Percentiles rank a stretch among this genome's conserved stretches.
Evolutionary conservation across 2,113 vertebrate genomes (phyloP).

Genomic region (Zosterops japonicus): DNA sequence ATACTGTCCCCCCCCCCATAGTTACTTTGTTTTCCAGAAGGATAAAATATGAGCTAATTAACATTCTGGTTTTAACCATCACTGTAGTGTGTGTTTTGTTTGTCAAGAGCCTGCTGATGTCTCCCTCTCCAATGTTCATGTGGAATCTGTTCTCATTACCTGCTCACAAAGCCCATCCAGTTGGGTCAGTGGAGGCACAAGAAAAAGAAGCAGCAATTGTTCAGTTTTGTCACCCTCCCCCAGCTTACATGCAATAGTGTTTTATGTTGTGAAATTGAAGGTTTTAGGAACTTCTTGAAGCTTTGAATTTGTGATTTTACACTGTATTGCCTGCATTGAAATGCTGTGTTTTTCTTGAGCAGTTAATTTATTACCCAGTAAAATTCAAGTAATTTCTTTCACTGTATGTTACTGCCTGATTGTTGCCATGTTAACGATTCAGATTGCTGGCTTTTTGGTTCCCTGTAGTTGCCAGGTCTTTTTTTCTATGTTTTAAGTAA

Average conservation of each 20-base stretch:
- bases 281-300: neutral
- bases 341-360: neutral
- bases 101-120: neutral
- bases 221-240: neutral
- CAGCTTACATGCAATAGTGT: neutral
- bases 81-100: neutral
- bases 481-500: neutral
- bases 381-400: neutral
- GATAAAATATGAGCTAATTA: neutral
- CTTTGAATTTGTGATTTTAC: neutral
- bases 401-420: neutral
- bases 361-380: neutral
- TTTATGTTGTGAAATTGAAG: neutral
- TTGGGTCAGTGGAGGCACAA: neutral
- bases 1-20: fast-evolving
- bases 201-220: neutral
- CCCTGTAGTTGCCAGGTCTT: neutral
- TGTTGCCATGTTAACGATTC: neutral
- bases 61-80: neutral
- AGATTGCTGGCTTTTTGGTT: neutral
- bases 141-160: neutral
- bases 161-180: neutral
- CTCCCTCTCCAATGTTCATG: neutral
- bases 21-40: neutral
- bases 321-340: neutral